A percentile compares a stretch with the other conserved stretches of the same genome.
Evolutionary conservation across 2,113 vertebrate genomes (phyloP).

Genomic region (pig (Sus scrofa)): T2T-Sscrofa CM000817.6:57207501-57208000

Average conservation of each 20-base stretch:
- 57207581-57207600: too few species aligned
- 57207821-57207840: background rate
- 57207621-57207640: background rate
- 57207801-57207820: background rate
- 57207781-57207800: background rate
- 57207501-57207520: too few species aligned
- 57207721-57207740: background rate
- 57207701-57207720: background rate
- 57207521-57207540: too few species aligned
- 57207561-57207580: background rate
- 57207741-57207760: background rate
- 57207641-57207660: background rate
- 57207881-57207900: background rate
- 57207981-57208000: background rate
- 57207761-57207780: background rate
- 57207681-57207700: background rate
- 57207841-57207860: background rate
- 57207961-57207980: background rate
- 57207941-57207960: background rate
- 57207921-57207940: background rate
- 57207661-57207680: background rate
- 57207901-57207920: background rate
- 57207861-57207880: background rate
- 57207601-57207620: too few species aligned
- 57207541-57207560: too few species aligned